These are phyloP conservation scores for Phylloscopus whistleri DNA, from an alignment of 2,113 vertebrate species.

Conservation along the genomic window DNA sequence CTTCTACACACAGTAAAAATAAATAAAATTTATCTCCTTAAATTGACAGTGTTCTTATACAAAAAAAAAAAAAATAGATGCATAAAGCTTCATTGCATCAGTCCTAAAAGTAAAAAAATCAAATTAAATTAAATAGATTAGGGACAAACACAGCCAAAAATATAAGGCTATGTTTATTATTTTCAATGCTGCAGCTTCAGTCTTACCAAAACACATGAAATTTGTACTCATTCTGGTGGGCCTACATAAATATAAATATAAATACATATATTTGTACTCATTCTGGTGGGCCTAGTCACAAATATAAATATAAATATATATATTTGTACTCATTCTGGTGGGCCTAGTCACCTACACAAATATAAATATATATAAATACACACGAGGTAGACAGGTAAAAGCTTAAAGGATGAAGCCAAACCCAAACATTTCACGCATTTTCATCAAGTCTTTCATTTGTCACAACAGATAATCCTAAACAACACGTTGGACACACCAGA, in stretches of 20 bases:
- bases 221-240: background rate
- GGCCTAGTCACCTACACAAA: no score
- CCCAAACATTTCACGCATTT: rapidly evolving
- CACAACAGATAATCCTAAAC: background rate
- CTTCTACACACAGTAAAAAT: background rate
- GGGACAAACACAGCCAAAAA: background rate
- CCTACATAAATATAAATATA: no score
- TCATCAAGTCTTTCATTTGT: background rate
- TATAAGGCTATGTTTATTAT: background rate
- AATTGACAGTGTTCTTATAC: background rate
- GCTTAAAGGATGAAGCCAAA: background rate
- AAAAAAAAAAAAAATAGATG: background rate
- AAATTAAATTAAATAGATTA: background rate
- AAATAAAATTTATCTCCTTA: background rate
- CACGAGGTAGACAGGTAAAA: background rate
- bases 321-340: no score
- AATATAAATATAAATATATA: no score
- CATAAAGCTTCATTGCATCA: background rate
- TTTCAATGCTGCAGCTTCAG: background rate
- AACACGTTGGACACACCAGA: rapidly evolving
- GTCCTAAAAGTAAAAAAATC: background rate
- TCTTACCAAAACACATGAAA: background rate
- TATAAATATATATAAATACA: background rate
- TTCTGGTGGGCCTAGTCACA: no score
- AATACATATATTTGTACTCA: no score